Base-by-base conservation (phyloP, 2,797 vertebrate genomes). In the Prionace glauca region DNA sequence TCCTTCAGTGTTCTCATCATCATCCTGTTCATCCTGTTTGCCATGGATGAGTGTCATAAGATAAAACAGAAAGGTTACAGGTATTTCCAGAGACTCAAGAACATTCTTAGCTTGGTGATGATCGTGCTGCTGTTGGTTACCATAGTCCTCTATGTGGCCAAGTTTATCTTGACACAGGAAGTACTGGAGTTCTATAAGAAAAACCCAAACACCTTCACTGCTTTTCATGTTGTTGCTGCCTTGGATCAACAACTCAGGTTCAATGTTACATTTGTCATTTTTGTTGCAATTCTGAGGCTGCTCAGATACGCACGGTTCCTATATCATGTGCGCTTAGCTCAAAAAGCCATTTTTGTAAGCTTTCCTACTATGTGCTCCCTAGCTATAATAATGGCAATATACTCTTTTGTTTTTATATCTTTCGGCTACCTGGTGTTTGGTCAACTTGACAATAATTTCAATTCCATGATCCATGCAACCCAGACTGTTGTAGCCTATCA, bases 351-450 rank as follows among this genome's bases (percentile, higher is more conserved):
- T 90, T 95, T 96, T 79, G 95, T 86, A 0, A 97, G 97, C 41
- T 96, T 97, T 72, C 97, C 97, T 0, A 95, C 96, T 65, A 96
- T 97, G 95, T 97, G 96, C 93, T 97, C 97, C 14, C 95, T 97
- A 96, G 96, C 96, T 0, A 0, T 97, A 0, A 20, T 97, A 32
- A 95, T 97, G 0, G 86, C 94, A 0, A 9, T 97, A 3, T 97
- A 95, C 41, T 96, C 97, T 65, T 96, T 97, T 5, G 92, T 96
- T 7, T 97, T 96, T 0, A 84, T 94, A 96, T 88, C 96, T 16
- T 97, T 97, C 0, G 97, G 97, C 50, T 97, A 96, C 95, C 95
- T 97, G 32, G 97, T 96, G 0, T 98, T 98, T 0, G 97, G 97
- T 9, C 97, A 97, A 67, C 96, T 97, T 0, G 97, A 97, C 1